Evolutionary conservation across 2,797 vertebrate genomes (phyloP), one percentile per base, ranked within the genome.

Genomic region (Poliocrania exsul): DNA sequence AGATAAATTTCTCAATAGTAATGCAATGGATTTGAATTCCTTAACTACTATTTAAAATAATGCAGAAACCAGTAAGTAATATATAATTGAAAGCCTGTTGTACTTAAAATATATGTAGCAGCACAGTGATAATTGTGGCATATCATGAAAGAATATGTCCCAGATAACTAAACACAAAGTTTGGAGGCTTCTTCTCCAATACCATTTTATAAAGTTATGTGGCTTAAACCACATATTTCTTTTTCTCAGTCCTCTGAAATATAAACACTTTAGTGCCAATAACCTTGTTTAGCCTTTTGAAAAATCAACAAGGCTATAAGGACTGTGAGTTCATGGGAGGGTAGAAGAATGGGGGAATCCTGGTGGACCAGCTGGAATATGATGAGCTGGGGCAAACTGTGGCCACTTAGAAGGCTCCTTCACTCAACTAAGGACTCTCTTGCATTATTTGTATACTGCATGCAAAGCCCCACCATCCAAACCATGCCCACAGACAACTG

Each of bases 21-120:
- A 95, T 88, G 70, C 91, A 96, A 89, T 92, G 24, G n/a, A n/a
- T 33, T 77, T 94, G 93, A 96, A 91, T 44, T 95, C 78, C 85
- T 89, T 91, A 93, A 88, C 58, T 87, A n/a, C 74, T 53, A 83
- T 66, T 74, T 83, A 29, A 95, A 93, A 83, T 65, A 86, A 80
- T 61, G 64, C 25, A 73, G 61, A 93, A 93, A 46, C 0, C 35
- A 71, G 54, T 53, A 85, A 91, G 37, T 46, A 88, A 66, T 91
- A 86, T 69, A 56, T 74, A 88, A 73, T 13, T 81, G 49, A 77
- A 73, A 26, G 10, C 14, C 47, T 81, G 44, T 47, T 16, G 5
- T 87, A 37, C 69, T 91, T 77, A 84, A 83, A 83, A 62, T 37
- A 25, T 1, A 37, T 18, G 31, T 35, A 72, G 53, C 42, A 65